Percentiles rank a stretch among this genome's conserved stretches.
phyloP scores from a whole-genome alignment of 2,113 vertebrate genomes.

The Danio rerio region GRCz12tu NC_133184.1:25583501-25584000 shows the following conservation, averaged over 20 bases:
- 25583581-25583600: no score
- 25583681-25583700: constrained; percentile 37
- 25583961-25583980: constrained; percentile 68
- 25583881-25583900: constrained; percentile 70
- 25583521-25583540: constrained; percentile 30
- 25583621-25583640: constrained; percentile 58
- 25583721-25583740: constrained; percentile 65
- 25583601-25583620: no score
- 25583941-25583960: constrained; percentile 58
- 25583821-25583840: constrained; percentile 76
- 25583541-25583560: not conserved
- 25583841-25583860: constrained; percentile 72
- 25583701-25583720: constrained; percentile 77
- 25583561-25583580: no score
- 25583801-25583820: no score
- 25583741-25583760: constrained; percentile 62
- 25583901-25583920: constrained; percentile 39
- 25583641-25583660: constrained; percentile 54
- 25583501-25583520: not conserved
- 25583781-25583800: no score
- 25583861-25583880: constrained; percentile 76
- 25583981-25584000: constrained; percentile 78
- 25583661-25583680: constrained; percentile 54
- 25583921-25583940: constrained; percentile 52
- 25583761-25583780: constrained; percentile 56